Percentiles rank a stretch among this genome's conserved stretches.
Evolutionary conservation across 2,888 invertebrate species (phyloP).

Genomic region (Drosophila barbarae): DNA sequence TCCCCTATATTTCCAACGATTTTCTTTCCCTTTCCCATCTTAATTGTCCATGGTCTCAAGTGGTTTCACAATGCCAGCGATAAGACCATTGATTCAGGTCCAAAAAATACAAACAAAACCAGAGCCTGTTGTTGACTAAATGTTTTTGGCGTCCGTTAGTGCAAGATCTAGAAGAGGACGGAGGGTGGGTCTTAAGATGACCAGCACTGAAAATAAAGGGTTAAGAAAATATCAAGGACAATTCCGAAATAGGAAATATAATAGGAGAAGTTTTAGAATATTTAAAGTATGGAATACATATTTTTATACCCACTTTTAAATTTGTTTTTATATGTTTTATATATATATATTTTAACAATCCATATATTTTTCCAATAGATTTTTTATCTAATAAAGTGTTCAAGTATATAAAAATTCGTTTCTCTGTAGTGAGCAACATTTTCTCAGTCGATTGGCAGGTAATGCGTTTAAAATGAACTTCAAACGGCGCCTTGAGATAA

Average conservation of each 20-base stretch:
- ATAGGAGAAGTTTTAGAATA: too few species aligned
- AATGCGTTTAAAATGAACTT: slow-evolving; percentile 64
- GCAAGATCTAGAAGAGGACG: slow-evolving; percentile 23
- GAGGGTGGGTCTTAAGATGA: background rate
- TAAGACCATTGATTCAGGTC: slow-evolving; percentile 13
- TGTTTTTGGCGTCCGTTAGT: slow-evolving; percentile 70
- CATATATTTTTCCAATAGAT: background rate
- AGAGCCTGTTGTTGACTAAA: slow-evolving; percentile 50
- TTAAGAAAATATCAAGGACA: too few species aligned
- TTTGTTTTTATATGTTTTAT: too few species aligned
- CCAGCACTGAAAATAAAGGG: background rate
- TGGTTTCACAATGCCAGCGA: slow-evolving; percentile 31
- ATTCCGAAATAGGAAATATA: too few species aligned
- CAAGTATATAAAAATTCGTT: rapidly evolving
- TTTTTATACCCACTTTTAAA: too few species aligned
- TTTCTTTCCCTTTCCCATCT: background rate
- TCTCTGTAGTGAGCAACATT: slow-evolving; percentile 11
- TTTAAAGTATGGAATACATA: too few species aligned
- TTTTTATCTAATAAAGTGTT: background rate
- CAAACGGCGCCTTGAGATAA: slow-evolving; percentile 63
- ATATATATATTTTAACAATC: too few species aligned
- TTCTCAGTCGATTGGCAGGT: slow-evolving; percentile 64
- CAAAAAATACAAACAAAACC: slow-evolving; percentile 1
- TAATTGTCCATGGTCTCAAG: slow-evolving; percentile 28
- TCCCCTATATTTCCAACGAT: background rate